phyloP scores from a whole-genome alignment of 2,113 vertebrate species.

The Ivindomyrus marchei region DNA sequence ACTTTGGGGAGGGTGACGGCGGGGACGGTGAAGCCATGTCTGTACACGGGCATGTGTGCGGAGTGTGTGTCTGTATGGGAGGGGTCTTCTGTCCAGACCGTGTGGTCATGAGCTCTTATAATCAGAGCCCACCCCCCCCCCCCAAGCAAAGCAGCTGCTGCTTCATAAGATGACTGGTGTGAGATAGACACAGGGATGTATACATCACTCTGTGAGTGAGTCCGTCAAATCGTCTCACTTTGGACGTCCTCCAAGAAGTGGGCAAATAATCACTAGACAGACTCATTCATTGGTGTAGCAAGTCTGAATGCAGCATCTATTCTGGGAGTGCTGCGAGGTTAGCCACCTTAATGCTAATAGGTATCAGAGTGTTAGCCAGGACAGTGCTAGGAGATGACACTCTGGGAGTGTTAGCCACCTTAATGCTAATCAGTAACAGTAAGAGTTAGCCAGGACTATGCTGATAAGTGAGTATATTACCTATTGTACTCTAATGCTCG shows the following conservation, averaged over 20 bases:
- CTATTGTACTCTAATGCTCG: not conserved
- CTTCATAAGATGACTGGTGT: not conserved
- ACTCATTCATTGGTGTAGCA: not conserved
- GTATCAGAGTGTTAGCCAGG: not conserved
- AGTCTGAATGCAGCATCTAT: not conserved
- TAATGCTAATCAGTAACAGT: not conserved
- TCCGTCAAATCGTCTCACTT: not conserved
- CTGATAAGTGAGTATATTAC: not conserved
- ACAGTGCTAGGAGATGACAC: not conserved
- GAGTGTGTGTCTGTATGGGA: not conserved
- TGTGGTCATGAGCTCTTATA: not conserved
- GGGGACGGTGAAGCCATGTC: not conserved
- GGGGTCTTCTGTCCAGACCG: not conserved
- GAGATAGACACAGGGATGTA: not conserved
- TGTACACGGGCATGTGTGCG: not conserved
- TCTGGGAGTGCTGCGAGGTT: not conserved
- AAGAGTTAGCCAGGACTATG: not conserved
- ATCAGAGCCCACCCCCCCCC: not conserved
- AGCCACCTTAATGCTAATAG: not conserved
- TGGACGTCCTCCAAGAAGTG: not conserved
- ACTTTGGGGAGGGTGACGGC: not conserved
- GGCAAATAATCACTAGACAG: not conserved
- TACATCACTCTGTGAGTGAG: not conserved
- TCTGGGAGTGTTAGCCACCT: not conserved
- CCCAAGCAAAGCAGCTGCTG: not conserved